Evolutionary conservation across 1,140 invertebrate genomes (phyloP).

Genomic region (Drosophila asahinai): DNA sequence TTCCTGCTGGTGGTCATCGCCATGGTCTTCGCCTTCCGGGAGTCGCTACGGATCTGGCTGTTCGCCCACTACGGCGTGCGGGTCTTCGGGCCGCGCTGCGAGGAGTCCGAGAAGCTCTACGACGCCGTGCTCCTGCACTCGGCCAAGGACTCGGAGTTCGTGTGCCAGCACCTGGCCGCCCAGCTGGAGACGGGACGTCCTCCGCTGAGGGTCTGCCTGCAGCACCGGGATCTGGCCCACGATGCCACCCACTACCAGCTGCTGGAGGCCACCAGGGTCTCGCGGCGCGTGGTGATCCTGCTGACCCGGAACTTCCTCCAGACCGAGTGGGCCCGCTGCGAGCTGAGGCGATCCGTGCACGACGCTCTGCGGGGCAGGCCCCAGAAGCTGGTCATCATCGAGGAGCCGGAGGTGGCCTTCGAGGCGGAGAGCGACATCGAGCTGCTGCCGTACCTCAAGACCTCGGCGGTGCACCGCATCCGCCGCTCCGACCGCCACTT

Average conservation of each 20-base stretch:
- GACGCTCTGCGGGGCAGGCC: constrained; percentile 92
- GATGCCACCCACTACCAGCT: constrained; percentile 89
- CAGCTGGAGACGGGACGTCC: constrained; percentile 92
- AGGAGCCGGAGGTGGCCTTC: constrained; percentile 90
- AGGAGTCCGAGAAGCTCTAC: constrained; percentile 94
- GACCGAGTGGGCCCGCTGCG: constrained; percentile 94
- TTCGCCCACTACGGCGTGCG: constrained; percentile 94
- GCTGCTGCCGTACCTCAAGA: constrained; percentile 94
- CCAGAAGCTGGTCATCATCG: constrained; percentile 93
- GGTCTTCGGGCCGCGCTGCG: constrained; percentile 89
- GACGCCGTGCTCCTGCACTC: constrained; percentile 97
- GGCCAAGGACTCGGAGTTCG: constrained; percentile 95
- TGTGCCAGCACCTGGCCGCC: constrained; percentile 92
- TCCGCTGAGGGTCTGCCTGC: constrained; percentile 93
- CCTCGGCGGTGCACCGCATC: constrained; percentile 92
- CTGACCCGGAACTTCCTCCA: constrained; percentile 93
- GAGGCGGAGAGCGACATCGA: constrained; percentile 94
- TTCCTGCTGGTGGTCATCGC: constrained; percentile 90
- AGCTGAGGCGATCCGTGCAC: constrained; percentile 92
- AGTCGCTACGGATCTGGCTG: constrained; percentile 93
- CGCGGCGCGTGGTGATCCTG: constrained; percentile 91
- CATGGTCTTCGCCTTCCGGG: constrained; percentile 93
- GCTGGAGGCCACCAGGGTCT: constrained; percentile 94
- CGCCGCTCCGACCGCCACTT: constrained; percentile 95
- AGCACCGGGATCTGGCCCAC: constrained; percentile 91